Base-by-base conservation (phyloP, 1,140 invertebrate genomes). In the Brachionus rubens region DNA sequence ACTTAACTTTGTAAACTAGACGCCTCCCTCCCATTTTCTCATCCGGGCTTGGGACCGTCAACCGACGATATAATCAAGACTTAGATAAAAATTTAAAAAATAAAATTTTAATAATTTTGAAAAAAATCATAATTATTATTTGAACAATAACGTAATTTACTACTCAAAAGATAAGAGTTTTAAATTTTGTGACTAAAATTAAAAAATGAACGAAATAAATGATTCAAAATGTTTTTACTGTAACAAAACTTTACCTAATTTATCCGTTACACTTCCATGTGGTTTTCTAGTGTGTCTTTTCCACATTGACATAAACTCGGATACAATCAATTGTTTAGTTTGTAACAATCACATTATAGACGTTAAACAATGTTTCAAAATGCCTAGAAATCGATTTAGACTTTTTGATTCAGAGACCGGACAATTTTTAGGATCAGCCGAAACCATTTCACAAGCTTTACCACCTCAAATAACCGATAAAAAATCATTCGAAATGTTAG, bases 291-390 rank as follows among this genome's bases (percentile, higher is more conserved):
- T 59, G 19, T 59, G 54, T 16, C n/a, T 33, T 10, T 19, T n/a
- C 16, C 54, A 59, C n/a, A 12, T 59, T 30, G 16, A 33, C 16
- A 59, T 16, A 5, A 12, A 59, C 12, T 14, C 30, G 16, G n/a
- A 33, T 14, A 4, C 19, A 16, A 33, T 33, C 7, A 59, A 33
- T 14, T 59, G 54, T 59, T 33, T 59, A 16, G 12, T 59, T 4
- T 59, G 54, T n/a, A n/a, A 59, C 19, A 33, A 59, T 59, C 54
- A 59, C 16, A 26, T 33, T 5, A 59, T 59, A 59, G 19, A 59
- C 28, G 19, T 59, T 1, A 14, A 36, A 1, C 30, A 59, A 33
- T 59, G 54, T 40, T 59, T 59, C 10, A 33, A 59, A 10, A 59
- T 59, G 54, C 54, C 54, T 0, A 30, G n/a, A 36, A 59, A 59